Evolutionary conservation across 2,113 vertebrate species (phyloP), one percentile per base, ranked within the genome.

Genomic region (Rhinopomastus cyanomelas): DNA sequence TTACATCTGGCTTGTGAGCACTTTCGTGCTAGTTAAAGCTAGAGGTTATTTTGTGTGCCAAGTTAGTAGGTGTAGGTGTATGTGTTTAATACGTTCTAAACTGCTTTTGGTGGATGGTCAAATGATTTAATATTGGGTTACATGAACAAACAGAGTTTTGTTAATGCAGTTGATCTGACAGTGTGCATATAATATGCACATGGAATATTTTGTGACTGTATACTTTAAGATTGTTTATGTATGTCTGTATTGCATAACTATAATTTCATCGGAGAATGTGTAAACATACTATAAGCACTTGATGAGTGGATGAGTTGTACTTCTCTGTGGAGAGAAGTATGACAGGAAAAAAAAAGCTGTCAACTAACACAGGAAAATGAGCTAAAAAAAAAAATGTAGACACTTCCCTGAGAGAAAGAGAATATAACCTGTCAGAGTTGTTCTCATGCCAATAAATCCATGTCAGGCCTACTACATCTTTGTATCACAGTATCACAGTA

Each of bases 111-210:
- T 19, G 7, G 52, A 37, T 91, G 60, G 59, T 81, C 95, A 78
- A 60, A 64, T 90, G 85, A 56, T 85, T 95, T 96, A 83, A 95
- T 96, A 59, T 36, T 81, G 64, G 78, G 81, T 96, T 95, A 94
- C 2, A 21, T 78, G 69, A 69, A 13, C 67, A 36, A 66, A 86
- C 34, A 81, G 93, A 95, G 84, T 62, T 87, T 94, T 6, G 6
- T 85, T 93, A 92, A 85, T 91, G 29, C 37, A 76, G 75, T 75
- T 96, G 83, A 89, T 78, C 87, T 92, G 59, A 92, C 66, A 26
- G 21, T 80, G 26, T 90, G 44, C 85, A 37, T 88, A 17, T 73
- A 46, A 44, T 61, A 26, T 72, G n/a, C 79, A 62, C 84, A 66
- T 76, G 81, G n/a, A 84, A 9, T 94, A 48, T 87, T 67, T 62